Base-by-base conservation (phyloP, 2,797 vertebrate genomes). In the Nothura maculosa region DNA sequence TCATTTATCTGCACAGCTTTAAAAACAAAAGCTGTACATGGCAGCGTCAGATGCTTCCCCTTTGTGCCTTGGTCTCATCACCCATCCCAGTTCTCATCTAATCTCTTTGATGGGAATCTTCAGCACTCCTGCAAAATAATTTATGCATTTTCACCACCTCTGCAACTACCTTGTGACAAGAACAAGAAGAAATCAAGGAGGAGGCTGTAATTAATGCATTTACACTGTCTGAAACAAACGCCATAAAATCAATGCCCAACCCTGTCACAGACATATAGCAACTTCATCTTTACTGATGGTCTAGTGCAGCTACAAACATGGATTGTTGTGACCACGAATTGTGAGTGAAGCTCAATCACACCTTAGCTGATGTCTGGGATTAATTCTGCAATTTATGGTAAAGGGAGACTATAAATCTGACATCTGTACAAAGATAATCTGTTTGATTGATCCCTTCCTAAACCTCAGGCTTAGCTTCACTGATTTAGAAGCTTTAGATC, bases 91-190 rank as follows among this genome's bases (percentile, higher is more conserved):
- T 88, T 62, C 75, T 95, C 92, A 60, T 94, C 81, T 60, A 87
- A 67, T 55, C 66, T 73, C 54, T 90, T 84, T 95, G 70, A 94
- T 54, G 60, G 75, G 52, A 93, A 36, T 5, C 80, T 94, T 95
- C 89, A 95, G 75, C 77, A 64, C 36, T 80, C 64, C 75, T 88
- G 85, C 27, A 47, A 88, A 96, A 74, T 93, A 67, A 96, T 95
- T 84, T 91, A 96, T 96, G 87, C 88, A 32, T 68, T 90, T 93
- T 79, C 36, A 74, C 92, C 92, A 96, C 94, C 95, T 92, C 96
- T 96, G 89, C 92, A 96, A 58, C 92, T 93, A 84, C 83, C 87
- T 91, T 88, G 87, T 94, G 93, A 96, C 50, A 94, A 90, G 91
- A 93, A 38, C 52, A 68, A 84, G 81, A 82, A 93, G 83, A 87